Evolutionary conservation across 2,113 vertebrate genomes (phyloP), one percentile per base, ranked within the genome.

Genomic region (Piaya cayana): DNA sequence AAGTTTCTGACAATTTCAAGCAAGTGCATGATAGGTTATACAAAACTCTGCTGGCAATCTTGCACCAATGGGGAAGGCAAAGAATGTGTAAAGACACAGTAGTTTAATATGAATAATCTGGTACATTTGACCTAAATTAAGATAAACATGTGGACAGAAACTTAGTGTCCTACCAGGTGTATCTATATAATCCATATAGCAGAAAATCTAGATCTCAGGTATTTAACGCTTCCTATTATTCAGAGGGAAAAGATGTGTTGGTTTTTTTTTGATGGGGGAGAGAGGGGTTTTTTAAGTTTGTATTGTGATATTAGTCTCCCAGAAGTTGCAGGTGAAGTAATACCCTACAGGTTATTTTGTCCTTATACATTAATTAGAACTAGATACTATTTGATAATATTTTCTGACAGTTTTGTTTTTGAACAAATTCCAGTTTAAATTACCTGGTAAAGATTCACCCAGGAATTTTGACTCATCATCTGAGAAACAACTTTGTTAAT

Each of bases 141-240:
- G 8, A 21, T 12, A 69, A 56, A 55, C 29, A 42, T 21, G 11
- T 25, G 16, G 20, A 39, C 6, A 65, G 7, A 14, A 91, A 47
- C 12, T 39, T 69, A 60, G 3, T 25, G 2, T 49, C 30, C 10
- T 77, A 10, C 56, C 11, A 30, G 12, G 12, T 49, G 4, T 63
- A 25, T 32, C 10, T 20, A 8, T 43, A 34, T 15, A 72, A 0
- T 2, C 5, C 7, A 32, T 4, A 5, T 20, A 84, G 7, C 5
- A 70, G 43, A 70, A 62, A 36, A 58, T 36, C 16, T 50, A 36
- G 13, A 21, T 4, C 15, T 85, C 30, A 58, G 4, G 13, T 80
- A 68, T 59, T 75, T 53, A 50, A 9, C 59, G 5, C 5, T 79
- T 76, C 32, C 22, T 68, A 1, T 25, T 76, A 43, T 29, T 78